phyloP scores from a whole-genome alignment of 2,888 invertebrate genomes.

The Calliopum simillimum region DNA sequence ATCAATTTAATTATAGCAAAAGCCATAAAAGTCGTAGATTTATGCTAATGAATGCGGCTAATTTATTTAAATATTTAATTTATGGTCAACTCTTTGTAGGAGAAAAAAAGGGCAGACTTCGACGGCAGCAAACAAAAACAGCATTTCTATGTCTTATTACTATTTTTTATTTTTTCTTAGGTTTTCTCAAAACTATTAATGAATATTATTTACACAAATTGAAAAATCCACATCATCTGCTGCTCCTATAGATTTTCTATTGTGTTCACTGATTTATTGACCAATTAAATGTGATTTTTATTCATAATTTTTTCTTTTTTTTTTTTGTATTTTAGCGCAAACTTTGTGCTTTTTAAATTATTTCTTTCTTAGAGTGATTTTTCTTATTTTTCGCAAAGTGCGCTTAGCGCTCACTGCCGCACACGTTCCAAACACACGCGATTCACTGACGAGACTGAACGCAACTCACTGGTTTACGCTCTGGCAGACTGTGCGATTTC shows the following conservation, averaged over 20 bases:
- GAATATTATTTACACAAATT: slow-evolving; percentile 18
- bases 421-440: slow-evolving; percentile 58
- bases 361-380: slow-evolving; percentile 13
- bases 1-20: not conserved
- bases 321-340: slow-evolving; percentile 30
- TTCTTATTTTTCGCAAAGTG: slow-evolving; percentile 22
- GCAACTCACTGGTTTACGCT: slow-evolving; percentile 25
- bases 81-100: not conserved
- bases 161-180: slow-evolving; percentile 10
- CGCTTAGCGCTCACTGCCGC: slow-evolving; percentile 22
- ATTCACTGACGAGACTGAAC: slow-evolving; percentile 56
- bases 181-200: slow-evolving; percentile 17
- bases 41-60: slow-evolving; percentile 25
- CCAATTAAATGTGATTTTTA: slow-evolving; percentile 17
- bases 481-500: slow-evolving; percentile 14
- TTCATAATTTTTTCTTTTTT: slow-evolving; percentile 30
- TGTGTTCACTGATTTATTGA: slow-evolving; percentile 29
- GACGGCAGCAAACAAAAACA: slow-evolving; percentile 3
- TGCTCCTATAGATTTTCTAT: too few relatives aligned
- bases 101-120: not conserved
- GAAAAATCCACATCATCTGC: too few relatives aligned
- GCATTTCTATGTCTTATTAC: slow-evolving; percentile 7
- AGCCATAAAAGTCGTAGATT: slow-evolving; percentile 18
- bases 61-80: not conserved
- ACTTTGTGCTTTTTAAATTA: not conserved